Evolutionary conservation across 1,140 invertebrate genomes (phyloP).

Genomic region (Sipha flava): DNA sequence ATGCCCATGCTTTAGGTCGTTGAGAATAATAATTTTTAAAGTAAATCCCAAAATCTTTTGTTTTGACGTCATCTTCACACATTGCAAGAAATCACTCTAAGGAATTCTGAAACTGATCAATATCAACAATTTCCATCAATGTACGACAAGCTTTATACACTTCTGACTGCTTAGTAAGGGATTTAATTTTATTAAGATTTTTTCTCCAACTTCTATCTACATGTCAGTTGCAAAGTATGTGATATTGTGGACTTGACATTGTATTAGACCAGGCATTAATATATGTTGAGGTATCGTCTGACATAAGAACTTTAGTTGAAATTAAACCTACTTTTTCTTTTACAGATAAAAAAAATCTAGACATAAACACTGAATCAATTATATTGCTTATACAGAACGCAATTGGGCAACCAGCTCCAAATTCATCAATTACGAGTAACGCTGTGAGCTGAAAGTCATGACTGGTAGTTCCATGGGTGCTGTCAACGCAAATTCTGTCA

Average conservation of each 20-base stretch:
- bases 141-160: background rate
- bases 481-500: background rate
- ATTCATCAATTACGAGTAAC: background rate
- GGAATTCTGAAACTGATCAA: background rate
- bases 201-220: background rate
- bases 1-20: constrained; percentile 22
- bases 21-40: constrained; percentile 3
- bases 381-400: background rate
- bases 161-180: background rate
- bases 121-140: background rate
- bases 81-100: background rate
- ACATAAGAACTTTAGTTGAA: background rate
- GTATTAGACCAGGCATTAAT: background rate
- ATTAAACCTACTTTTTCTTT: background rate
- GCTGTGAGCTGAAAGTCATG: background rate
- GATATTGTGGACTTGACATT: background rate
- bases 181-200: background rate
- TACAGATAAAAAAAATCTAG: background rate
- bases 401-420: background rate
- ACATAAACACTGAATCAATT: background rate
- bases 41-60: background rate
- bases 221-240: background rate
- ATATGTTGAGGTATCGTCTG: background rate
- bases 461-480: background rate
- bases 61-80: background rate